These are phyloP conservation scores for Rhinichthys klamathensis DNA, from an alignment of 2,113 vertebrate species.

Conservation along the genomic window DNA sequence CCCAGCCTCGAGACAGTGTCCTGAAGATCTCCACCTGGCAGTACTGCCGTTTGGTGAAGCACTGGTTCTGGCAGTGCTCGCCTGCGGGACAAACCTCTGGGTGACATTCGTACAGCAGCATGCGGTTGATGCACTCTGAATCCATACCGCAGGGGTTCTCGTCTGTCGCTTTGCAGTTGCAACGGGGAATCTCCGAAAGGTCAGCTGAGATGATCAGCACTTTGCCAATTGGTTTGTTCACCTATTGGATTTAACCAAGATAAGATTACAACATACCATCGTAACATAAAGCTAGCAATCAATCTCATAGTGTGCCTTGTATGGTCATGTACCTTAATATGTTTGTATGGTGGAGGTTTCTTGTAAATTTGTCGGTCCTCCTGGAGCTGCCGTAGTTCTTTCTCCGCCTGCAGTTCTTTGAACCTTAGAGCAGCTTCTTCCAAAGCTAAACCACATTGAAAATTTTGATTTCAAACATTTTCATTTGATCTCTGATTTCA, in stretches of 20 bases:
- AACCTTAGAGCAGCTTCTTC: constrained; percentile 94
- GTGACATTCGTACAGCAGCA: constrained; percentile 97
- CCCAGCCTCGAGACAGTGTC: constrained; percentile 93
- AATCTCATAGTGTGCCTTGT: not conserved
- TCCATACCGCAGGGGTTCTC: constrained; percentile 95
- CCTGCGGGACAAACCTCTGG: constrained; percentile 92
- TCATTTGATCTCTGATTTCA: not conserved
- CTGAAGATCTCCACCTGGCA: constrained; percentile 96
- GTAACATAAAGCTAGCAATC: not conserved
- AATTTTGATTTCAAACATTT: not conserved
- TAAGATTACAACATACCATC: too few relatives aligned
- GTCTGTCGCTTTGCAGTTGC: constrained; percentile 94
- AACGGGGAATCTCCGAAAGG: constrained; percentile 92
- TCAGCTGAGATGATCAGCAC: constrained; percentile 97
- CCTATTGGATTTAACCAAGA: constrained; percentile 69
- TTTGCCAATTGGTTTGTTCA: constrained; percentile 93
- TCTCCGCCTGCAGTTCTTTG: constrained; percentile 93
- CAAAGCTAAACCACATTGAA: constrained; percentile 77
- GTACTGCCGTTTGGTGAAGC: constrained; percentile 94
- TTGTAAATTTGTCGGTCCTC: constrained; percentile 96
- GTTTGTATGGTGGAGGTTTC: constrained; percentile 96
- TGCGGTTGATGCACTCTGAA: constrained; percentile 97
- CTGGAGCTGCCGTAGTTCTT: constrained; percentile 93
- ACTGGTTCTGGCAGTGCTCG: constrained; percentile 91
- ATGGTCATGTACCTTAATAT: constrained; percentile 82